Conservation (phyloP, 2,113 vertebrate genomes). For the Sapayoa aenigma region DNA sequence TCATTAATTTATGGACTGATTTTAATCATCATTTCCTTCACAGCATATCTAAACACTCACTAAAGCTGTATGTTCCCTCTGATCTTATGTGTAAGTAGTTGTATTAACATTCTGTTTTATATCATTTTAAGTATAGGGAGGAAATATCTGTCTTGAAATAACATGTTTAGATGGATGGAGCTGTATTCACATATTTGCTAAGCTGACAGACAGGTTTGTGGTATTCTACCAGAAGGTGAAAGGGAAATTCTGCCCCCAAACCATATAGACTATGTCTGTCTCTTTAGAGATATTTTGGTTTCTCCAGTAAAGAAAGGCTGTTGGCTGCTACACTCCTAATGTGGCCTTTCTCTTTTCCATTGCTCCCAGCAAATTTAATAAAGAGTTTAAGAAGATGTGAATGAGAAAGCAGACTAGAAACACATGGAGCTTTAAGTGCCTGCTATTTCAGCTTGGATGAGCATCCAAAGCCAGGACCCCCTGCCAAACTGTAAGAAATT, state of each 20-base stretch:
- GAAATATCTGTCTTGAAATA: not conserved
- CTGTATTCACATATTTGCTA: not conserved
- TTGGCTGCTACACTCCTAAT: not conserved
- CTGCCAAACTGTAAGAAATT: not conserved
- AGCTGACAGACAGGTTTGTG: not conserved
- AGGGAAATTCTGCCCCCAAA: not conserved
- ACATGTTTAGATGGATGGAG: not conserved
- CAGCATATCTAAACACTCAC: not conserved
- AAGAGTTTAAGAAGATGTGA: not conserved
- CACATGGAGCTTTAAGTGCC: not conserved
- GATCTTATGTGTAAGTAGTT: not conserved
- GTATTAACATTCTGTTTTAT: not conserved
- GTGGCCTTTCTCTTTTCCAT: not conserved
- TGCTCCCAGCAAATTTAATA: not conserved
- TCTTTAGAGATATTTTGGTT: not conserved
- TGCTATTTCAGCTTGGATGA: not conserved
- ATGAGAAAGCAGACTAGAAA: not conserved
- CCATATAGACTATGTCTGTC: not conserved
- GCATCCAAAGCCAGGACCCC: not conserved
- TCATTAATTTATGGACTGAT: not conserved
- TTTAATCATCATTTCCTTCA: not conserved
- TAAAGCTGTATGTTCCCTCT: not conserved
- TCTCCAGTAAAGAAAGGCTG: not conserved
- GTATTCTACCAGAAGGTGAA: not conserved
- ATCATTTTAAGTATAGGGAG: not conserved